These are phyloP conservation scores for Diabrotica virgifera DNA, from an alignment of 1,140 invertebrate genomes.

Conservation along the genomic window DNA sequence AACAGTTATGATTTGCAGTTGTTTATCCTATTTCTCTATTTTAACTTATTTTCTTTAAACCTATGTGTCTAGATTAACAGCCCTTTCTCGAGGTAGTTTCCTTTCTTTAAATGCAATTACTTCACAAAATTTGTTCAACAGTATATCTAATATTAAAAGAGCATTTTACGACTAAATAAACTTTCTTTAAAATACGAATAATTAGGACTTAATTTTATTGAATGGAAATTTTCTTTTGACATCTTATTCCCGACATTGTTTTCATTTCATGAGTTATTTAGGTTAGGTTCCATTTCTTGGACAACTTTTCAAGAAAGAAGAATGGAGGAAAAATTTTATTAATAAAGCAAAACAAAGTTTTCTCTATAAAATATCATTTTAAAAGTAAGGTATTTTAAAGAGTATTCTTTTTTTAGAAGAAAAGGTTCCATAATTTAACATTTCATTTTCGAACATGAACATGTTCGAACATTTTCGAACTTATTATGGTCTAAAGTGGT, in stretches of 20 bases:
- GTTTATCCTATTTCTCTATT: not conserved
- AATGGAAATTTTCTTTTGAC: conserved; percentile 4
- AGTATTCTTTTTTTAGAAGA: no score
- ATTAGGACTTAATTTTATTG: not conserved
- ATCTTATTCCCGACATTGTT: conserved; percentile 2
- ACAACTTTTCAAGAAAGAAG: no score
- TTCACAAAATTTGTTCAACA: not conserved
- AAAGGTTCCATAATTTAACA: no score
- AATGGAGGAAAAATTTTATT: no score
- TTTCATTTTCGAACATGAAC: no score
- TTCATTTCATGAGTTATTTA: not conserved
- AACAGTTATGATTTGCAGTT: not conserved
- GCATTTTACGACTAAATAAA: not conserved
- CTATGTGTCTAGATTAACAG: conserved; percentile 4
- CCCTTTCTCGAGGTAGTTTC: not conserved
- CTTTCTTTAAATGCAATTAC: conserved; percentile 7
- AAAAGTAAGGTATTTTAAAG: no score
- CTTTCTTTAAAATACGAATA: conserved; percentile 6
- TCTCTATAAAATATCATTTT: no score
- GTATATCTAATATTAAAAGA: not conserved
- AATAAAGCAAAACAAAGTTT: no score
- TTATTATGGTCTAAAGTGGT: no score
- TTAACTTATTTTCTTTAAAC: not conserved
- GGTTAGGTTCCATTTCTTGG: not conserved
- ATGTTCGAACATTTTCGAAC: no score